Conservation (phyloP, 2,113 vertebrate species). For the Heteronetta atricapilla region DNA sequence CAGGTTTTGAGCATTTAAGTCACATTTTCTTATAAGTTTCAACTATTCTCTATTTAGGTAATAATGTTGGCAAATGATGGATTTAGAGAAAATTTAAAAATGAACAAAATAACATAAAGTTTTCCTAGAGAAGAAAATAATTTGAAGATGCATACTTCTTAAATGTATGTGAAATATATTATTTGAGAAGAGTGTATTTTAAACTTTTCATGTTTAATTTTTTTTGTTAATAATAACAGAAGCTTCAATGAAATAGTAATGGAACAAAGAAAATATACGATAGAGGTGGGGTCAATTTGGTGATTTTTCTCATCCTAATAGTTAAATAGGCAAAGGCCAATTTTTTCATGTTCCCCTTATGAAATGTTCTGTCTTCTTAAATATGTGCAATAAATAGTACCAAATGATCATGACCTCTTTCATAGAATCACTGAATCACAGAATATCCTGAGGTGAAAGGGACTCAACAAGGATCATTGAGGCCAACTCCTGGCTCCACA, state of each 20-base stretch:
- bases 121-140: not conserved
- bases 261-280: not conserved
- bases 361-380: not conserved
- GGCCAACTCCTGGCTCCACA: too few species aligned
- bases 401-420: slow-evolving; percentile 5
- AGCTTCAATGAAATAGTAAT: not conserved
- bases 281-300: not conserved
- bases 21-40: not conserved
- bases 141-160: not conserved
- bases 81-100: not conserved
- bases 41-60: not conserved
- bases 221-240: not conserved
- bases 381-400: not conserved
- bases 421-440: too few species aligned
- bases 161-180: not conserved
- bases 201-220: not conserved
- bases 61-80: not conserved
- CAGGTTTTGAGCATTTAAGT: not conserved
- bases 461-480: too few species aligned
- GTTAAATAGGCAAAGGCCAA: not conserved
- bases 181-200: not conserved
- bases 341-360: not conserved
- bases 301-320: not conserved
- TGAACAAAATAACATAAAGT: not conserved
- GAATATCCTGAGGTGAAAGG: too few species aligned